Evolutionary conservation across 2,113 vertebrate genomes (phyloP).

Genomic region (Marmota flaviventris): DNA sequence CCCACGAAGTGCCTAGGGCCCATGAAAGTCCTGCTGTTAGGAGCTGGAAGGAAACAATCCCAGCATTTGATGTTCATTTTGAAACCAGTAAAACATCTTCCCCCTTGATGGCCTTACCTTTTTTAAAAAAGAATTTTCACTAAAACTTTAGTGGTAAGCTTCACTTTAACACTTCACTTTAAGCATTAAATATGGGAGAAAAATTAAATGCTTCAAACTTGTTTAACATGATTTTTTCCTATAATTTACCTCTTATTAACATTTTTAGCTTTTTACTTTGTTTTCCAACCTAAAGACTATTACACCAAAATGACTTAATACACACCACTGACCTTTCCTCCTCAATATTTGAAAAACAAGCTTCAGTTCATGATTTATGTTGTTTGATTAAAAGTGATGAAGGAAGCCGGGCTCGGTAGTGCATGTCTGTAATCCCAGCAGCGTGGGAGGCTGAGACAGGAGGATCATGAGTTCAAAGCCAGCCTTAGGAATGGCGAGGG

Average conservation of each 20-base stretch:
- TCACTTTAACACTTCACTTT: background rate
- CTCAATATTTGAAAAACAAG: background rate
- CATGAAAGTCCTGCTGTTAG: background rate
- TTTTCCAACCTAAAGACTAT: background rate
- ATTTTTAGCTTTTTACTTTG: background rate
- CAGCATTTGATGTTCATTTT: background rate
- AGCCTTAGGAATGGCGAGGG: too few relatives aligned
- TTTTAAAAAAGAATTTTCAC: background rate
- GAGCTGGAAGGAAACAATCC: background rate
- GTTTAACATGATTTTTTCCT: background rate
- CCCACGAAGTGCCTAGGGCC: rapidly evolving
- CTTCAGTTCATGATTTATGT: conserved; percentile 3
- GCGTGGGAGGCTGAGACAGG: too few relatives aligned
- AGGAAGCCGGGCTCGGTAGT: background rate
- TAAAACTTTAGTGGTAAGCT: background rate
- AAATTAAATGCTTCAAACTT: background rate
- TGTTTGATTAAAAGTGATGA: conserved; percentile 80
- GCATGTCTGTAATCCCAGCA: too few relatives aligned
- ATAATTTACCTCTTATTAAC: background rate
- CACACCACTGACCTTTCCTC: background rate
- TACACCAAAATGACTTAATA: background rate
- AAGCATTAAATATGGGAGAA: background rate
- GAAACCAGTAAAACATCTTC: background rate
- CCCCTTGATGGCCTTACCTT: background rate
- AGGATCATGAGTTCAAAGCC: too few relatives aligned